Conservation (phyloP, 2,888 invertebrate species). For the Drosophila paracracens region DNA sequence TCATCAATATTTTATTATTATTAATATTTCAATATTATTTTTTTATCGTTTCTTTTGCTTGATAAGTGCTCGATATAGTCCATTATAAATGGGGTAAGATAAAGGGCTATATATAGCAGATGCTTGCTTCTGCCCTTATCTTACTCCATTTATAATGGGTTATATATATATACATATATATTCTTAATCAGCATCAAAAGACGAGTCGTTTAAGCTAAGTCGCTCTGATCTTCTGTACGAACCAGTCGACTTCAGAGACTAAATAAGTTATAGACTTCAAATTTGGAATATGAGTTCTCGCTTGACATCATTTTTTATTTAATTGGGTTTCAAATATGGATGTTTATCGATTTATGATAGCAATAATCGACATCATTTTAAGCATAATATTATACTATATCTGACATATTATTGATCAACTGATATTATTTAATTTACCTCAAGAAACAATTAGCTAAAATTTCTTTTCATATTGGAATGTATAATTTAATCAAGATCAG, state of each 20-base stretch:
- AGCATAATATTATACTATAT: neutral
- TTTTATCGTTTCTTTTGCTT: too few species aligned
- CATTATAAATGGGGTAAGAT: too few species aligned
- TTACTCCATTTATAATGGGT: too few species aligned
- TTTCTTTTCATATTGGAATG: neutral
- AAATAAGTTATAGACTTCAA: neutral
- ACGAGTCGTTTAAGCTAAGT: neutral
- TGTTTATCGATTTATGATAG: neutral
- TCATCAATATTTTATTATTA: neutral
- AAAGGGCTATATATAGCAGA: too few species aligned
- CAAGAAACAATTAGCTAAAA: neutral
- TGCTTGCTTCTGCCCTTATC: too few species aligned
- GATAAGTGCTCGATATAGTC: too few species aligned
- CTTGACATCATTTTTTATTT: neutral
- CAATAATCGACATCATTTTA: neutral
- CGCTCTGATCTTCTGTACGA: neutral
- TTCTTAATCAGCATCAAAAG: neutral
- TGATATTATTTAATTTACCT: fast-evolving
- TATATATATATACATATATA: neutral
- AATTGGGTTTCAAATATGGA: too few species aligned
- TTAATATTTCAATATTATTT: neutral
- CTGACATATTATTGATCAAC: neutral
- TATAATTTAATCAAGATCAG: neutral
- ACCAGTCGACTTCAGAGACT: neutral
- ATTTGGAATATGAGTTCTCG: neutral